Percentiles rank a stretch among this genome's conserved stretches.
phyloP scores from a whole-genome alignment of 1,140 invertebrate species.

The Drosophila pseudoobscura region DNA sequence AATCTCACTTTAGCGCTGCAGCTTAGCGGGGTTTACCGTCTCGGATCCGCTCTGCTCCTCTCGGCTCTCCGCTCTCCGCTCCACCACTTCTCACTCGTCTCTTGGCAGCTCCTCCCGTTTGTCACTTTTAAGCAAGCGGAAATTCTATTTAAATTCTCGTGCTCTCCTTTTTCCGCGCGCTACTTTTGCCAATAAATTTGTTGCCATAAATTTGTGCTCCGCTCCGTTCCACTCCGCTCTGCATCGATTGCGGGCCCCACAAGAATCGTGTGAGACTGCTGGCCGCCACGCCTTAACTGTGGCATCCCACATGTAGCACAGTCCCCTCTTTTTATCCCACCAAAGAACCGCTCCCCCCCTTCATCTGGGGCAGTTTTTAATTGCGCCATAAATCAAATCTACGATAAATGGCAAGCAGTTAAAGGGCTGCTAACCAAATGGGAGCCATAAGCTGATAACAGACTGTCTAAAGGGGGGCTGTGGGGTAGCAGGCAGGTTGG shows the following conservation, averaged over 20 bases:
- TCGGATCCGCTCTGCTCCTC: slow-evolving; percentile 2
- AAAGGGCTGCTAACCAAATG: slow-evolving; percentile 81
- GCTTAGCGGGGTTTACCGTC: slow-evolving; percentile 47
- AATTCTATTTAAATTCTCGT: slow-evolving; percentile 67
- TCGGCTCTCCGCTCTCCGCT: neutral
- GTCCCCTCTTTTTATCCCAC: neutral
- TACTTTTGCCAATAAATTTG: slow-evolving; percentile 68
- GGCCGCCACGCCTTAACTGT: slow-evolving; percentile 39
- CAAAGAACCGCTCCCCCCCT: slow-evolving; percentile 1
- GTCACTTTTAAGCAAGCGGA: slow-evolving; percentile 49
- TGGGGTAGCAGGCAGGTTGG: too few relatives aligned
- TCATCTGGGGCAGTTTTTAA: slow-evolving; percentile 68
- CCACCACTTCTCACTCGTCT: neutral
- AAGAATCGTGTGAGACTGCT: slow-evolving; percentile 43
- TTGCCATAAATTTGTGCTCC: slow-evolving; percentile 70
- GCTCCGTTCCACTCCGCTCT: neutral
- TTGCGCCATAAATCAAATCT: slow-evolving; percentile 80
- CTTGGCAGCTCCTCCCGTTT: slow-evolving; percentile 12
- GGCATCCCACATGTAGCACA: neutral
- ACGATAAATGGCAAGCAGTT: slow-evolving; percentile 78
- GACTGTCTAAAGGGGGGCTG: slow-evolving; percentile 27
- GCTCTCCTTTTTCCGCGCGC: slow-evolving; percentile 32
- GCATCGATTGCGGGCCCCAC: slow-evolving; percentile 39
- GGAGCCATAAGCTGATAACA: slow-evolving; percentile 80
- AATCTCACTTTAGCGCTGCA: slow-evolving; percentile 44